Conservation (phyloP, 2,888 invertebrate species). For the Ochropacha duplaris region DNA sequence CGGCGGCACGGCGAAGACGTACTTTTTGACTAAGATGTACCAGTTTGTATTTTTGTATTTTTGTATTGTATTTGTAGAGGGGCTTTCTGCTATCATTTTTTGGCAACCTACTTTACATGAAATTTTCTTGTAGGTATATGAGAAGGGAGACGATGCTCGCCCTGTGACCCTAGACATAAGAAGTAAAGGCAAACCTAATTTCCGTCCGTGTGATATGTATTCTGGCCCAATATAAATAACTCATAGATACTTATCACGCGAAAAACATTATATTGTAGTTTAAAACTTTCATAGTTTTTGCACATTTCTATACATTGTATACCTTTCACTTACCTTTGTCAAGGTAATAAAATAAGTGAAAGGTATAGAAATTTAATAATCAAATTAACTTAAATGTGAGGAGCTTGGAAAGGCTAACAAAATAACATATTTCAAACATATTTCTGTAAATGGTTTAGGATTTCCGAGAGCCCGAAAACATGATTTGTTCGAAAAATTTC, state of each 20-base stretch:
- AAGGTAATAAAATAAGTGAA: background rate
- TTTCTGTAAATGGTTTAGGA: slow-evolving; percentile 18
- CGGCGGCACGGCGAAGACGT: too few relatives aligned
- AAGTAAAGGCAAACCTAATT: background rate
- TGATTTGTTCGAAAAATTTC: slow-evolving; percentile 9
- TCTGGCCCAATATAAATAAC: background rate
- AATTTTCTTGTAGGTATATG: too few relatives aligned
- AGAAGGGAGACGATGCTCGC: background rate
- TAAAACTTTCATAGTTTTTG: background rate
- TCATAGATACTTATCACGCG: background rate
- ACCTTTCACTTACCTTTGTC: too few relatives aligned
- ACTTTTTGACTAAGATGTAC: too few relatives aligned
- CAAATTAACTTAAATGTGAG: background rate
- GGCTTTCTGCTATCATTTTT: too few relatives aligned
- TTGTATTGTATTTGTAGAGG: too few relatives aligned
- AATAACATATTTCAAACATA: slow-evolving; percentile 1
- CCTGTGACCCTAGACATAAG: background rate
- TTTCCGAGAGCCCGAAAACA: slow-evolving; percentile 14
- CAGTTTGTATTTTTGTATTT: too few relatives aligned
- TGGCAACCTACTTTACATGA: too few relatives aligned
- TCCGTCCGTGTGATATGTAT: background rate
- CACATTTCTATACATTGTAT: background rate
- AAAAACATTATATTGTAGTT: background rate
- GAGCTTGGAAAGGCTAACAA: background rate
- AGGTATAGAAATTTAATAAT: too few relatives aligned